phyloP scores from a whole-genome alignment of 2,888 invertebrate species.

The Thereva unica region DNA sequence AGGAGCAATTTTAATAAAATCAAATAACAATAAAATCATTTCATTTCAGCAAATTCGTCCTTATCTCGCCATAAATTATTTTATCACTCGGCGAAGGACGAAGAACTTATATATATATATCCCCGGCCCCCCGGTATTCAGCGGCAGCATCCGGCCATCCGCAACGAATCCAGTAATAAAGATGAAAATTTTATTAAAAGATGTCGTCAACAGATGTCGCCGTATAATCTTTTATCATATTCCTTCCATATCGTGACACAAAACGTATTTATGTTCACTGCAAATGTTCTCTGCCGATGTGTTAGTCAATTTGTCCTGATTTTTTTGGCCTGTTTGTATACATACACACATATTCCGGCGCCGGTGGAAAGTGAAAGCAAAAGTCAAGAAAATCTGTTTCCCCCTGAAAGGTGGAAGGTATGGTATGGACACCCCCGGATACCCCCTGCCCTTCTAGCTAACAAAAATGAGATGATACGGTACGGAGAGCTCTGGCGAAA shows the following conservation, averaged over 20 bases:
- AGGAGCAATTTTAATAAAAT: conserved; percentile 39
- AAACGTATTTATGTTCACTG: conserved; percentile 40
- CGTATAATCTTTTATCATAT: conserved; percentile 60
- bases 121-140: conserved; percentile 3
- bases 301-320: conserved; percentile 18
- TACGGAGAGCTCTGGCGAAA: too few species aligned
- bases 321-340: conserved; percentile 14
- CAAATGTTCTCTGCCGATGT: conserved; percentile 18
- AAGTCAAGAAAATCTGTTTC: conserved; percentile 29
- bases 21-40: conserved; percentile 43
- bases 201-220: conserved; percentile 60
- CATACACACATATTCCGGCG: background rate
- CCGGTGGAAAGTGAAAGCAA: conserved; percentile 26
- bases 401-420: conserved; percentile 1
- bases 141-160: conserved; percentile 17
- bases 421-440: conserved; percentile 1
- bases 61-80: conserved; percentile 43
- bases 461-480: too few species aligned
- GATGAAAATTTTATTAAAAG: conserved; percentile 61
- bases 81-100: conserved; percentile 40
- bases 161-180: conserved; percentile 57
- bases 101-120: background rate
- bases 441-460: conserved; percentile 10
- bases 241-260: conserved; percentile 58
- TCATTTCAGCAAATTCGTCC: conserved; percentile 37